These are phyloP conservation scores for Tupiocoris notatus DNA, from an alignment of 2,888 invertebrate species.

Conservation along the genomic window DNA sequence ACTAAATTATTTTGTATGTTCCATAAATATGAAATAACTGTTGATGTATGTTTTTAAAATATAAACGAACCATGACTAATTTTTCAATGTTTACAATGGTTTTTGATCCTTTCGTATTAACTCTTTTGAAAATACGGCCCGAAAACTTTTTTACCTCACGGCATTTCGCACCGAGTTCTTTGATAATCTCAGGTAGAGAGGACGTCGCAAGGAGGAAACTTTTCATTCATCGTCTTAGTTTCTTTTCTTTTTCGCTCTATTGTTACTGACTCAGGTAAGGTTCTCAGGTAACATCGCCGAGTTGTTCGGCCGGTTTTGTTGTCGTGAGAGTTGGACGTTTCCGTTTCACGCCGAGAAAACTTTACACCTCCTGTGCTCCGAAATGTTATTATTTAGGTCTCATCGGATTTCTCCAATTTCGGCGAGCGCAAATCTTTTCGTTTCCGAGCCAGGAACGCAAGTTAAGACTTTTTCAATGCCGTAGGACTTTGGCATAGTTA, in stretches of 20 bases:
- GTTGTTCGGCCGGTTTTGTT: neutral
- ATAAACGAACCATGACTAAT: conserved; percentile 40
- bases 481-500: too few species aligned
- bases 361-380: neutral
- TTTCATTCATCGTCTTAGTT: neutral
- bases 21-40: conserved; percentile 42
- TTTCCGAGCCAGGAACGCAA: too few species aligned
- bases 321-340: neutral
- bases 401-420: neutral
- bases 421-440: neutral
- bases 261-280: neutral
- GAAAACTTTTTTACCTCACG: neutral
- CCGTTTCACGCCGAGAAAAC: neutral
- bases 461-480: too few species aligned
- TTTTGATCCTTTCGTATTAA: neutral
- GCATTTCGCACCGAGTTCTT: neutral
- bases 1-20: conserved; percentile 47
- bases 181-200: neutral
- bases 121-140: too few species aligned
- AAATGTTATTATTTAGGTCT: neutral
- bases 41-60: conserved; percentile 48
- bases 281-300: neutral
- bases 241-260: neutral
- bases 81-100: conserved; percentile 7
- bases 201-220: neutral